Base-by-base conservation (phyloP, 2,113 vertebrate species). In the Corapipo altera region DNA sequence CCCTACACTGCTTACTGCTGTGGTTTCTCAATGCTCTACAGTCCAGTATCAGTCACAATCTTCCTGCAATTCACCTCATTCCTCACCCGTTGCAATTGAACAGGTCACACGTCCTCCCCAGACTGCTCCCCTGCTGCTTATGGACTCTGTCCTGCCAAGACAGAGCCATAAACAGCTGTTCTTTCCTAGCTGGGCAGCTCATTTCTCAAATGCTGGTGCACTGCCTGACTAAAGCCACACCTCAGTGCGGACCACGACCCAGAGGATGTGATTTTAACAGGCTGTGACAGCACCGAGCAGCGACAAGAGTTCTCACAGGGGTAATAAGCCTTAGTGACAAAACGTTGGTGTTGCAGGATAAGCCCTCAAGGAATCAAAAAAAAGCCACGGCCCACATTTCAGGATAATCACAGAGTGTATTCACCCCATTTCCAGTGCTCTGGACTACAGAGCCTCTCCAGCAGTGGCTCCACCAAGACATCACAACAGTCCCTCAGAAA, bases 371-470 rank as follows among this genome's bases (percentile, higher is more conserved):
- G 35, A 54, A 54, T 11, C 5, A 57, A 89, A 69, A 73, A 66
- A 91, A 35, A 1, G 11, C 67, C 83, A 91, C 3, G 3, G 83
- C 35, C 55, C 30, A 51, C 7, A 33, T 51, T 30, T 54, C 52
- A 73, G 46, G 57, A 83, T 86, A 92, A 88, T 65, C 48, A 86
- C 35, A 76, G 49, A 81, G 33, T 97, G 66, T 95, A 96, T 97
- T 96, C 79, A 72, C 32, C 43, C 3, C 8, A 2, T 71, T 85
- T 61, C 35, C 78, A 86, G 58, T 2, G 11, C 59, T 61, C 64
- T 24, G 43, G 17, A 43, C 62, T 33, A 37, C 12, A 18, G 8
- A 73, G 19, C 28, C 49, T 57, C 62, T 61, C 65, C 16, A 33
- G 49, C 15, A 21, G 11, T 4, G 4, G 33, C 21, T 86, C 32